Conservation (phyloP, 2,888 invertebrate species). For the Thelaira solivaga region DNA sequence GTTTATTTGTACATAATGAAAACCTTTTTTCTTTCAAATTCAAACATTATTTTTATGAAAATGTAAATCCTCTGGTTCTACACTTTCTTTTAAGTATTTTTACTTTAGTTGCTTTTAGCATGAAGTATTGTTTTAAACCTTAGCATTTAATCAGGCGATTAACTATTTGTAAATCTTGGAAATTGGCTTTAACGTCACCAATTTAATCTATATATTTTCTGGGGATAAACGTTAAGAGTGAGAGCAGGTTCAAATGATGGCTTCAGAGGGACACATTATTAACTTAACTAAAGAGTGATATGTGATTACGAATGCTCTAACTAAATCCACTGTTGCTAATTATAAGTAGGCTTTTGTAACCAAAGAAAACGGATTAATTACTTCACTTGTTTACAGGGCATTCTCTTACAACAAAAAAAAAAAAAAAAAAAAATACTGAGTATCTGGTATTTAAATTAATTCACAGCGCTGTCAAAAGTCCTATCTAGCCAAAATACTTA, state of each 20-base stretch:
- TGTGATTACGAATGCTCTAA: background rate
- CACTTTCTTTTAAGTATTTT: too few species aligned
- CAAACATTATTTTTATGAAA: background rate
- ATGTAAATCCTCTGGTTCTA: too few species aligned
- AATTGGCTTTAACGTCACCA: background rate
- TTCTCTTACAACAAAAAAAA: too few species aligned
- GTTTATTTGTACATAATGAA: too few species aligned
- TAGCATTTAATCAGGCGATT: slow-evolving; percentile 40
- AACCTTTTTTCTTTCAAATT: background rate
- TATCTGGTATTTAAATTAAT: too few species aligned
- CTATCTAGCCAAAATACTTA: too few species aligned
- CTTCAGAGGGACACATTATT: background rate
- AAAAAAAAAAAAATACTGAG: too few species aligned
- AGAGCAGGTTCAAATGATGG: background rate
- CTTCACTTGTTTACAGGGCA: too few species aligned
- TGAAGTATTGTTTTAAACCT: slow-evolving; percentile 42
- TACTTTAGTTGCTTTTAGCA: too few species aligned
- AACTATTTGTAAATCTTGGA: slow-evolving; percentile 7
- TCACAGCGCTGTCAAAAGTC: too few species aligned
- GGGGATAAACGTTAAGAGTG: background rate
- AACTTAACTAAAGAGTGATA: background rate
- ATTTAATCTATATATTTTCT: background rate
- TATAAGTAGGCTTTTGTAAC: background rate
- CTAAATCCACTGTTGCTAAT: background rate
- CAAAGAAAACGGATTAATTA: too few species aligned